A percentile compares a stretch with the other conserved stretches of the same genome.
Evolutionary conservation across 2,113 vertebrate species (phyloP).

Genomic region (Seriola quinqueradiata): DNA sequence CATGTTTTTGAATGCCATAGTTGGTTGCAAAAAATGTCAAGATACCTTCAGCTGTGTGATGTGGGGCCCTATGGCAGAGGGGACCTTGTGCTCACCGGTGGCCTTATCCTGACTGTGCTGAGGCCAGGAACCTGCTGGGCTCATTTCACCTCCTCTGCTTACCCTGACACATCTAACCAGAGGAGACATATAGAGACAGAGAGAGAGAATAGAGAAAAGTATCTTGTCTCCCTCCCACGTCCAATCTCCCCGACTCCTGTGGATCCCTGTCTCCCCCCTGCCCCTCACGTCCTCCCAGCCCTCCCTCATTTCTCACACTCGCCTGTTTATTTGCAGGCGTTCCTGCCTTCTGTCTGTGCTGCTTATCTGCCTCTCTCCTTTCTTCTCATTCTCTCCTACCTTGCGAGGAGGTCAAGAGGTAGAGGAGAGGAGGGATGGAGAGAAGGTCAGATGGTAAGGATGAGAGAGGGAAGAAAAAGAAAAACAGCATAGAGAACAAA

Average conservation of each 20-base stretch:
- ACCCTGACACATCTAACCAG: slow-evolving; percentile 41
- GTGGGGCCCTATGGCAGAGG: neutral
- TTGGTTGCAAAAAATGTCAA: slow-evolving; percentile 4
- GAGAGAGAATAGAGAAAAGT: neutral
- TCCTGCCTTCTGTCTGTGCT: slow-evolving; percentile 11
- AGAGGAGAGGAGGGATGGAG: slow-evolving; percentile 43
- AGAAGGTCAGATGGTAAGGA: slow-evolving; percentile 56
- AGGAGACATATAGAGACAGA: neutral
- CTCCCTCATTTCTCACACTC: slow-evolving; percentile 19
- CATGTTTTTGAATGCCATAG: neutral
- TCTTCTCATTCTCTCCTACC: slow-evolving; percentile 38
- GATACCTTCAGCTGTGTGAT: slow-evolving; percentile 15
- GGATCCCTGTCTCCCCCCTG: slow-evolving; percentile 30
- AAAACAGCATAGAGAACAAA: slow-evolving; percentile 26
- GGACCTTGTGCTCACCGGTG: slow-evolving; percentile 2
- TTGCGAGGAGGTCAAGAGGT: slow-evolving; percentile 54
- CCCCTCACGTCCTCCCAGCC: slow-evolving; percentile 22
- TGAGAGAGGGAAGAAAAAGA: slow-evolving; percentile 39
- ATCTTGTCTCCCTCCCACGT: slow-evolving; percentile 29
- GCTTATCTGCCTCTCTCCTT: slow-evolving; percentile 12
- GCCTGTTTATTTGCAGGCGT: slow-evolving; percentile 43
- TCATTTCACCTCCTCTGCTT: slow-evolving; percentile 39
- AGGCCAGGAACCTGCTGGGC: slow-evolving; percentile 50
- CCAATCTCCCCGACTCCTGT: slow-evolving; percentile 39
- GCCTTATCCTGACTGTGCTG: slow-evolving; percentile 24